Conservation (phyloP, 2,888 invertebrate species). For the Hypomecis punctinalis region DNA sequence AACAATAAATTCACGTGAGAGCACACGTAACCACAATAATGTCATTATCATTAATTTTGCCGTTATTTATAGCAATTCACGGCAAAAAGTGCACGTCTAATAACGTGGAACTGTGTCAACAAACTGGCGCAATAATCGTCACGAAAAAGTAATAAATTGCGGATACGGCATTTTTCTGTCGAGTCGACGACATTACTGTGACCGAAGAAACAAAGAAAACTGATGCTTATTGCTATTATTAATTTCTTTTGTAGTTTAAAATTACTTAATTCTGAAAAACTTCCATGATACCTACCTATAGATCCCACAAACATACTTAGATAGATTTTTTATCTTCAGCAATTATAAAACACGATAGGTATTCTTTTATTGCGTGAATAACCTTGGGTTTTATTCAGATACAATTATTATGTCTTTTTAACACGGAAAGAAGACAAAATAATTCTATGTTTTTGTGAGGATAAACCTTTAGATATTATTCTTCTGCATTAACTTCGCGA, state of each 20-base stretch:
- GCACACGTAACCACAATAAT: not conserved
- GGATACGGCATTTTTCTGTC: conserved; percentile 13
- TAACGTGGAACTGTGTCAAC: conserved; percentile 20
- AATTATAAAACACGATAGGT: conserved; percentile 2
- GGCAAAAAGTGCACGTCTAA: conserved; percentile 15
- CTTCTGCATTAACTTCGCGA: not conserved
- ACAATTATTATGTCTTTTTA: conserved; percentile 28
- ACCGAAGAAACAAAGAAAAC: not conserved
- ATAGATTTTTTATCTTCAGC: not conserved
- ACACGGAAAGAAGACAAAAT: conserved; percentile 27
- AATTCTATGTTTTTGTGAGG: conserved; percentile 18
- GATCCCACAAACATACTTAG: not conserved
- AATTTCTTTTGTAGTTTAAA: too few species aligned
- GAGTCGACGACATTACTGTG: conserved; percentile 5
- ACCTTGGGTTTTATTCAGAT: conserved; percentile 40
- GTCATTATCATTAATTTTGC: conserved; percentile 5
- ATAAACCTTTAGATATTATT: conserved; percentile 2
- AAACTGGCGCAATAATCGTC: conserved; percentile 22
- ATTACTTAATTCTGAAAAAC: too few species aligned
- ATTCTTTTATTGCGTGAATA: conserved; percentile 30
- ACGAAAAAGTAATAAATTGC: conserved; percentile 27
- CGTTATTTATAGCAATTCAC: conserved; percentile 5
- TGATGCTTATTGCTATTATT: not conserved
- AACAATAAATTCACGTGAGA: not conserved
- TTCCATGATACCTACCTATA: too few species aligned